These are phyloP conservation scores for Drosophila nigrodunni DNA, from an alignment of 1,140 invertebrate genomes.

Conservation along the genomic window DNA sequence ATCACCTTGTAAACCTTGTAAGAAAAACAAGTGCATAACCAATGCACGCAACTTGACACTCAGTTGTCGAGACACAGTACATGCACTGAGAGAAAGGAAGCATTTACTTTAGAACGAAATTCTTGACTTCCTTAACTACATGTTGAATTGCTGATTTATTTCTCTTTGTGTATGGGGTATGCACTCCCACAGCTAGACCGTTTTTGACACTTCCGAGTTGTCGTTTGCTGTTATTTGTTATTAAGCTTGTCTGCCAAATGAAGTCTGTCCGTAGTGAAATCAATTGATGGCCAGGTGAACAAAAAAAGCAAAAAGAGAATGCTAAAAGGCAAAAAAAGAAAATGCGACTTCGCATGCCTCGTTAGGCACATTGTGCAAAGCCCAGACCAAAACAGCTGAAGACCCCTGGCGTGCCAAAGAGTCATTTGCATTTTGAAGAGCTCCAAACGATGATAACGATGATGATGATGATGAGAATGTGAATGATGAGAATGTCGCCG, in stretches of 20 bases:
- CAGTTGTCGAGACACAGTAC: slow-evolving; percentile 44
- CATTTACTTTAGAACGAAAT: too few relatives aligned
- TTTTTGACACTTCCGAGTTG: slow-evolving; percentile 15
- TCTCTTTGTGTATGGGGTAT: too few relatives aligned
- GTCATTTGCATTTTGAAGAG: slow-evolving; percentile 81
- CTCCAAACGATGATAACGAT: slow-evolving; percentile 32
- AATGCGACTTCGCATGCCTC: slow-evolving; percentile 24
- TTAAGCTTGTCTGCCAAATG: slow-evolving; percentile 47
- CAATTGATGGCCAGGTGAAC: slow-evolving; percentile 43
- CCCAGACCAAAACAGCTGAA: slow-evolving; percentile 1
- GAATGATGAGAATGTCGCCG: slow-evolving; percentile 47
- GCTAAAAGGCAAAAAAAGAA: slow-evolving; percentile 2
- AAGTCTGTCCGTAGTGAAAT: slow-evolving; percentile 66
- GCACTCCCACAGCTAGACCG: background rate
- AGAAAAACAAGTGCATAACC: slow-evolving; percentile 49
- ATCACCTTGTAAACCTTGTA: slow-evolving; percentile 61
- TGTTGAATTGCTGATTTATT: too few relatives aligned
- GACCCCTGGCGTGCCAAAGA: slow-evolving; percentile 69
- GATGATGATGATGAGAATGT: slow-evolving; percentile 26
- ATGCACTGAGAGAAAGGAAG: too few relatives aligned
- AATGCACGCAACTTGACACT: slow-evolving; percentile 68
- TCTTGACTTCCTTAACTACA: too few relatives aligned
- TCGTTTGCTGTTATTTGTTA: slow-evolving; percentile 15
- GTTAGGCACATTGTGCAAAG: slow-evolving; percentile 42
- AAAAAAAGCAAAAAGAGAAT: slow-evolving; percentile 1